phyloP scores from a whole-genome alignment of 92 coral and sea anemone genomes.

The Porites evermanni region DNA sequence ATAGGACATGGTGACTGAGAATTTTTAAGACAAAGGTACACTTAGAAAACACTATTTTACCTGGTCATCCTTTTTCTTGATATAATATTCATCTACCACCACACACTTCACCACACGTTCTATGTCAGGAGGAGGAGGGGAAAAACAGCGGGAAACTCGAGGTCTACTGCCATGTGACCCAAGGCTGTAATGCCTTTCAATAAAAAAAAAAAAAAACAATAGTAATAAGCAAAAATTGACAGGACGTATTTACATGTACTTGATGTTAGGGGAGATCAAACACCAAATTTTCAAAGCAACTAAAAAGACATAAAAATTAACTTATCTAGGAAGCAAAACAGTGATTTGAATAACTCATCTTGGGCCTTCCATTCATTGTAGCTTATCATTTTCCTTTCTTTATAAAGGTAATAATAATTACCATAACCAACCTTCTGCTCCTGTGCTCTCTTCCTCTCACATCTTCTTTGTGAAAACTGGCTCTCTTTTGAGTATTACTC shows the following conservation, averaged over 20 bases:
- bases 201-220: neutral
- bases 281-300: too few species aligned
- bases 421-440: constrained; percentile 18
- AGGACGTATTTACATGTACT: too few species aligned
- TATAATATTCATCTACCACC: constrained; percentile 70
- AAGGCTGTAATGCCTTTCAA: constrained; percentile 8
- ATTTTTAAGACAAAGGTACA: too few species aligned
- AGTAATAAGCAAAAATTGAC: too few species aligned
- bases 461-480: neutral
- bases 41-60: constrained; percentile 3
- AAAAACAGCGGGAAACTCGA: constrained; percentile 57
- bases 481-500: neutral
- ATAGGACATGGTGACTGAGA: too few species aligned
- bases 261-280: too few species aligned
- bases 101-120: constrained; percentile 58
- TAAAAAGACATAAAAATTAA: too few species aligned
- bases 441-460: constrained; percentile 20
- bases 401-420: neutral
- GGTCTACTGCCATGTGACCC: constrained; percentile 22
- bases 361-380: too few species aligned
- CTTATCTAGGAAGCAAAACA: too few species aligned
- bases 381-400: neutral
- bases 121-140: constrained; percentile 89
- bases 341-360: too few species aligned
- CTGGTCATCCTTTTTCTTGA: constrained; percentile 29